Percentiles rank a stretch among this genome's conserved stretches.
Evolutionary conservation across 2,888 invertebrate species (phyloP).

Genomic region (Quadroppia sp.): DNA sequence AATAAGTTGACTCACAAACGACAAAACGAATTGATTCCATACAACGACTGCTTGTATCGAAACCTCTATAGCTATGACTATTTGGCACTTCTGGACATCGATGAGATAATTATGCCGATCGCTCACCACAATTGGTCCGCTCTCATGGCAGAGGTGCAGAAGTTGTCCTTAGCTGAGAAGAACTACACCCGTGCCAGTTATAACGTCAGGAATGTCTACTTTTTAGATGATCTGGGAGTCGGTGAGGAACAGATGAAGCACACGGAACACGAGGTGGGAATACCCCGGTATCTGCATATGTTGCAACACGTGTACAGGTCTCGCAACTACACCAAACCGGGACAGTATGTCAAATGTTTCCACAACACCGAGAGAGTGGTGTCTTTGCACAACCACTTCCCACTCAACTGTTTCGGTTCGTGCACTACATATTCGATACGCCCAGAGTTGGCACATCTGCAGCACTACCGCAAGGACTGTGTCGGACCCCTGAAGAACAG

Average conservation of each 20-base stretch:
- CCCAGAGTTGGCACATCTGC: constrained; percentile 75
- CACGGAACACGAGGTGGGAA: constrained; percentile 48
- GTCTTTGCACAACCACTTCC: constrained; percentile 87
- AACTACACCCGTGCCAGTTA: constrained; percentile 69
- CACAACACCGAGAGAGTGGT: constrained; percentile 84
- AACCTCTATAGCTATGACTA: constrained; percentile 63
- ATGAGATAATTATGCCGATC: constrained; percentile 68
- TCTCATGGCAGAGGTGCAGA: constrained; percentile 59
- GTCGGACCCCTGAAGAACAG: constrained; percentile 77
- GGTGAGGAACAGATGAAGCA: constrained; percentile 48
- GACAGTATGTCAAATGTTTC: constrained; percentile 89
- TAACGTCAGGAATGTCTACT: constrained; percentile 87
- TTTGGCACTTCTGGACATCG: constrained; percentile 67
- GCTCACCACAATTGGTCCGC: constrained; percentile 60
- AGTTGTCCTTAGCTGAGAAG: constrained; percentile 61
- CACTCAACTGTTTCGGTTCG: constrained; percentile 72
- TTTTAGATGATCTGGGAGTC: constrained; percentile 78
- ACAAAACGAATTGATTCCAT: constrained; percentile 67
- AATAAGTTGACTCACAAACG: constrained; percentile 65
- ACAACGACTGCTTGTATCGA: constrained; percentile 72
- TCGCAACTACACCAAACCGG: constrained; percentile 84
- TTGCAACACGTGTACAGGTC: constrained; percentile 84
- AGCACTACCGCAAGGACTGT: constrained; percentile 91
- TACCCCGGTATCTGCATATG: constrained; percentile 76
- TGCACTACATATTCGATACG: constrained; percentile 81